These are phyloP conservation scores for Karalla daura DNA, from an alignment of 2,797 vertebrate species.

Conservation along the genomic window DNA sequence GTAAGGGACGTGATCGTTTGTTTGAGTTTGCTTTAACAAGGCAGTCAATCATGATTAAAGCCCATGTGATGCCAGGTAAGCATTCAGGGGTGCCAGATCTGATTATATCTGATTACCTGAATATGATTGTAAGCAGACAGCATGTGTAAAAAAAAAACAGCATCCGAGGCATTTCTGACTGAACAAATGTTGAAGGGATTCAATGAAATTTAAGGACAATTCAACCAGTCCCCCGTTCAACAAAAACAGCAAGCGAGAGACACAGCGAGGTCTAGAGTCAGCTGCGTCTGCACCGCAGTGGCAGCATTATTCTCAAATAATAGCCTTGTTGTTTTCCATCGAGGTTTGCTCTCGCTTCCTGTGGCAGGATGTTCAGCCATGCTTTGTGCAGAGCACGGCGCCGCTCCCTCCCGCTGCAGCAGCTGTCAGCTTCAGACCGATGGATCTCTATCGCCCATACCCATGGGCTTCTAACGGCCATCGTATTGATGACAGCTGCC, in stretches of 20 bases:
- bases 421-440: slow-evolving; percentile 30
- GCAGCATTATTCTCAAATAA: slow-evolving; percentile 33
- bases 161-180: no score
- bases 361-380: slow-evolving; percentile 71
- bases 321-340: slow-evolving; percentile 55
- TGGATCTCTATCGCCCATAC: slow-evolving; percentile 11
- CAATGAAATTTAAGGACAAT: no score
- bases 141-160: no score
- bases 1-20: no score
- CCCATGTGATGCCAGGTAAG: no score
- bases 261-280: neutral
- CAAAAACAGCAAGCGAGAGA: slow-evolving; percentile 5
- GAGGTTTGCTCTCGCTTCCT: slow-evolving; percentile 68
- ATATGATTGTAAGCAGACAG: no score
- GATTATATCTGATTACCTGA: no score
- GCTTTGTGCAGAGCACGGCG: slow-evolving; percentile 10
- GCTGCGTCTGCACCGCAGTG: slow-evolving; percentile 26
- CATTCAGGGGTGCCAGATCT: no score
- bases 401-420: slow-evolving; percentile 34
- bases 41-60: no score
- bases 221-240: no score
- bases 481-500: slow-evolving; percentile 17
- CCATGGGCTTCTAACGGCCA: slow-evolving; percentile 7
- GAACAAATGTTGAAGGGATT: no score
- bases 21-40: no score